Percentiles rank a stretch among this genome's conserved stretches.
These are phyloP conservation scores for Aptenodytes forsteri DNA, from an alignment of 2,113 vertebrate genomes.

Conservation along the genomic window DNA sequence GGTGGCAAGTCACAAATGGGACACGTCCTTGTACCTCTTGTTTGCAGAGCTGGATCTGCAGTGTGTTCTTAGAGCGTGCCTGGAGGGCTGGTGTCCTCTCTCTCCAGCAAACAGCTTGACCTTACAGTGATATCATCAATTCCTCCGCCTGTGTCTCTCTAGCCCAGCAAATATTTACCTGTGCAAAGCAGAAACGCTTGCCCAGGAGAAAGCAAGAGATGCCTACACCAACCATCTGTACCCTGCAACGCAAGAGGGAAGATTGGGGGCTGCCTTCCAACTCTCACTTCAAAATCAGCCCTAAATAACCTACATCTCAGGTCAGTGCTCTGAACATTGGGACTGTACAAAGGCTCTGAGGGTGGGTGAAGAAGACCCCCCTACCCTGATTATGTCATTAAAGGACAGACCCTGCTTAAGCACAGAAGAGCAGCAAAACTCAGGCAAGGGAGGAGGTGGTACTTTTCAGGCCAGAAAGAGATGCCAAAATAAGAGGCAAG, in stretches of 20 bases:
- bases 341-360: not conserved
- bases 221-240: not conserved
- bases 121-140: not conserved
- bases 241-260: not conserved
- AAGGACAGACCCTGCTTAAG: not conserved
- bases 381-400: not conserved
- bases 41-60: conserved; percentile 13
- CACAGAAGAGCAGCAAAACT: not conserved
- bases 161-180: not conserved
- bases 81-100: not conserved
- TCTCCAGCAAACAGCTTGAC: not conserved
- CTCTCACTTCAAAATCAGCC: not conserved
- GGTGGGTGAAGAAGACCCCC: not conserved
- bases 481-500: not conserved
- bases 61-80: not conserved
- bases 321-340: not conserved
- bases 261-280: not conserved
- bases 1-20: not conserved
- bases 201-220: not conserved
- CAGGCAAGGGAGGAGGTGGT: not conserved
- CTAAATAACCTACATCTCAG: not conserved
- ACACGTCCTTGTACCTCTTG: not conserved
- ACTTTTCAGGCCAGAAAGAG: not conserved
- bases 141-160: not conserved
- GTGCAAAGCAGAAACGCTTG: not conserved